Evolutionary conservation across 2,888 invertebrate species (phyloP).

Genomic region (Agrochola macilenta): DNA sequence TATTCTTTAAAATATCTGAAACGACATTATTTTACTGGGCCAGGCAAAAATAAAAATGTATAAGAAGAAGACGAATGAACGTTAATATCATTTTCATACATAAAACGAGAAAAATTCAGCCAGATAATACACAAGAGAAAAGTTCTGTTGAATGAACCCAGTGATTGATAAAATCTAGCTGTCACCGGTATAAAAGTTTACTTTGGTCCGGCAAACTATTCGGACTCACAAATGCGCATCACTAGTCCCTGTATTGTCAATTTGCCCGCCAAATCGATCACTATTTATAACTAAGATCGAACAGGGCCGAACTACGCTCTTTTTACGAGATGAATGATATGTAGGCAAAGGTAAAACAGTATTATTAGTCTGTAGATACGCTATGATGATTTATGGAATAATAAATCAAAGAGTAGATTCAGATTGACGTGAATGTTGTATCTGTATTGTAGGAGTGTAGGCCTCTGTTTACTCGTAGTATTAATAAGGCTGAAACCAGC

Average conservation of each 20-base stretch:
- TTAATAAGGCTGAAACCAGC: conserved; percentile 48
- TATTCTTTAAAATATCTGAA: conserved; percentile 30
- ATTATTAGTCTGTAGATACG: conserved; percentile 55
- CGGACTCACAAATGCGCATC: conserved; percentile 58
- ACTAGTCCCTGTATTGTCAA: conserved; percentile 77
- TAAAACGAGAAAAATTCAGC: not conserved
- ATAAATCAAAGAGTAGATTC: conserved; percentile 60
- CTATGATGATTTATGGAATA: conserved; percentile 58
- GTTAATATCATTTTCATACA: conserved; percentile 21
- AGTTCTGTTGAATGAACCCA: conserved; percentile 31
- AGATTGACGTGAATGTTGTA: conserved; percentile 52
- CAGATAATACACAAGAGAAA: conserved; percentile 22
- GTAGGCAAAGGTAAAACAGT: conserved; percentile 55
- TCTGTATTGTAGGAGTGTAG: conserved; percentile 24
- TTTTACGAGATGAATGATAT: conserved; percentile 63
- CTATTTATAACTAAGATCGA: conserved; percentile 83
- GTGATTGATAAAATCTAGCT: conserved; percentile 51
- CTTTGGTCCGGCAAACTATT: conserved; percentile 50
- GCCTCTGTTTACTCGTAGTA: conserved; percentile 34
- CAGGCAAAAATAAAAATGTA: not conserved
- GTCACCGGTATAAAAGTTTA: conserved; percentile 50
- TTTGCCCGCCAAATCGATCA: conserved; percentile 86
- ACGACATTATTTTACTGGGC: conserved; percentile 20
- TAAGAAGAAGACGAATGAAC: conserved; percentile 10
- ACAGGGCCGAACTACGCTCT: conserved; percentile 53